These are phyloP conservation scores for Mus spicilegus DNA, from an alignment of 2,113 vertebrate genomes.

Conservation along the genomic window DNA sequence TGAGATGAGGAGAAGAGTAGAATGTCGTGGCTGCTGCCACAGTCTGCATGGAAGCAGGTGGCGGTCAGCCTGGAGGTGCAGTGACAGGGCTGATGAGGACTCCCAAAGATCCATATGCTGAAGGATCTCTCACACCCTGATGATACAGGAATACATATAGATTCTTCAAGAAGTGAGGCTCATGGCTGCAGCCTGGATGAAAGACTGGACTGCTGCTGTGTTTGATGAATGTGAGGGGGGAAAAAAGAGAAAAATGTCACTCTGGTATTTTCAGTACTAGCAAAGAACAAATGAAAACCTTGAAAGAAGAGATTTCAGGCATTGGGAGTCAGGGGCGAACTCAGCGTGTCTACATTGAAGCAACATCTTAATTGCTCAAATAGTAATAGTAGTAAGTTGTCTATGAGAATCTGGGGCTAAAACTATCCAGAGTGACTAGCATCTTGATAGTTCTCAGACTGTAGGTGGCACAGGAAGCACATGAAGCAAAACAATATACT, in stretches of 20 bases:
- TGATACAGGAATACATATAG: not conserved
- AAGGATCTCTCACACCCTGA: not conserved
- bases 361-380: not conserved
- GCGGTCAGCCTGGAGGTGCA: not conserved
- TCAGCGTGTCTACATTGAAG: not conserved
- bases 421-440: not conserved
- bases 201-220: too few species aligned
- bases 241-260: not conserved
- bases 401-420: not conserved
- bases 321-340: fast-evolving
- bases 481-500: not conserved
- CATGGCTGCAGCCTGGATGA: not conserved
- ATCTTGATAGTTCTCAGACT: not conserved
- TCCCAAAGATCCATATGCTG: too few species aligned
- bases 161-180: not conserved
- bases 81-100: too few species aligned
- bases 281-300: not conserved
- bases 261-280: not conserved
- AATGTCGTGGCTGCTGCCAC: not conserved
- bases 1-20: not conserved
- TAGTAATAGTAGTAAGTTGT: not conserved
- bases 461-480: not conserved
- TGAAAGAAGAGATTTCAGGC: not conserved
- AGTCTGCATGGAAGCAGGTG: not conserved
- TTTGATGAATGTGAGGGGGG: not conserved